A percentile compares a stretch with the other conserved stretches of the same genome.
These are phyloP conservation scores for Drosophila mayri DNA, from an alignment of 1,140 invertebrate genomes.

Conservation along the genomic window DNA sequence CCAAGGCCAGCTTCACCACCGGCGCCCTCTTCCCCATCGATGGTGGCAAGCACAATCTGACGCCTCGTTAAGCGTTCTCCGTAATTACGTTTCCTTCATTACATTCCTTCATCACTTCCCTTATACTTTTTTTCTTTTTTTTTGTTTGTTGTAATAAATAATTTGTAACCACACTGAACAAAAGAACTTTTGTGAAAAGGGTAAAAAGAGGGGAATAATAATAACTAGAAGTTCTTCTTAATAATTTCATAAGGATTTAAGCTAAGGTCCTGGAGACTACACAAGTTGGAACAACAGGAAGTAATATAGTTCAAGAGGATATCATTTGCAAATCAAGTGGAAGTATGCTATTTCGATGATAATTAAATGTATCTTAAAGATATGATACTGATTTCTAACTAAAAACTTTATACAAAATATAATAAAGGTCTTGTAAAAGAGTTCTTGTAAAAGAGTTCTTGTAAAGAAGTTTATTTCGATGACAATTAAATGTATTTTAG, in stretches of 20 bases:
- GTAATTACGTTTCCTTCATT: constrained; percentile 32
- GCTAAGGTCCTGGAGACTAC: not conserved
- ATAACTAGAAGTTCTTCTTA: not conserved
- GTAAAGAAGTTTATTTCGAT: not conserved
- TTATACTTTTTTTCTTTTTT: constrained; percentile 8
- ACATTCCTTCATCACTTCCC: constrained; percentile 13
- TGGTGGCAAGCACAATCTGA: constrained; percentile 86
- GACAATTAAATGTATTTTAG: too few species aligned
- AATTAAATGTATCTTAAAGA: not conserved
- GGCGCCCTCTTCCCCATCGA: constrained; percentile 93
- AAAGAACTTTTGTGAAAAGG: not conserved
- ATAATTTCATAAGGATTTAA: not conserved
- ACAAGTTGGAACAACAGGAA: not conserved
- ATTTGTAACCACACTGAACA: constrained; percentile 27
- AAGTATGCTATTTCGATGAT: not conserved
- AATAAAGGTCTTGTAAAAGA: not conserved
- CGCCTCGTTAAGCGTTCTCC: constrained; percentile 63
- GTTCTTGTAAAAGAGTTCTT: not conserved
- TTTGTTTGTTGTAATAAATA: constrained; percentile 41
- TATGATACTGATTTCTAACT: not conserved
- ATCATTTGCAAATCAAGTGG: not conserved
- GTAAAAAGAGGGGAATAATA: not conserved
- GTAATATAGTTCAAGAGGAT: not conserved
- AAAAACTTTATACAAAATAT: not conserved
- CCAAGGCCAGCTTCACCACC: constrained; percentile 92